Base-by-base conservation (phyloP, 2,797 vertebrate genomes). In the Allobates femoralis region DNA sequence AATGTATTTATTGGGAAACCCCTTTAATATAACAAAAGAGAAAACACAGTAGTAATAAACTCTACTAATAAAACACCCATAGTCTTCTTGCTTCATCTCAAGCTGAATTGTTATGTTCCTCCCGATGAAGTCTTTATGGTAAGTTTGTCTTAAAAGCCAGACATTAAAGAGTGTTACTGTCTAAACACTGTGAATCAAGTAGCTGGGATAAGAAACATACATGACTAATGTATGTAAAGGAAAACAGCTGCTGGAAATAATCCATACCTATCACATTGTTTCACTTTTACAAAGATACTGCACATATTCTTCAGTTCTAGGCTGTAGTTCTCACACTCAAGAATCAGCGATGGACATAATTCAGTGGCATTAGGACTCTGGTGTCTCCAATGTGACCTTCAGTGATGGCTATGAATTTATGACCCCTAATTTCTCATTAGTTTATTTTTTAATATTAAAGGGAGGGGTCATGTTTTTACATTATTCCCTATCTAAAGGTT, bases 121-220 rank as follows among this genome's bases (percentile, higher is more conserved):
- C 55, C 26, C 41, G 34, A 53, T 83, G 37, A 60, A 83, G 21
- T 18, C 16, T 55, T 18, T 11, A 21, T 37, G 62, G 51, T 21
- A 62, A 37, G 32, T 26, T 18, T 56, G 51, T 28, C 37, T 41
- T 11, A n/a, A 75, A 75, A 46, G 14, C 58, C 74, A 85, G 83
- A 85, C 83, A 77, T 56, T 78, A 85, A 85, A 85, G 50, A 66
- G 60, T 26, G 21, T 69, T 55, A 56, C 74, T 78, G 73, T 84
- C 60, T 78, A 66, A 85, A 79, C 83, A 78, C 53, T 55, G 28
- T 34, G 60, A 69, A 50, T 74, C 81, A 74, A 50, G 67, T 41
- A 23, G 34, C 32, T 56, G 74, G 69, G 55, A 37, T 5, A 28
- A 56, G 7, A 56, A 50, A 41, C 26, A 60, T 60, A 46, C 21